Conservation (phyloP, 2,113 vertebrate species). For the Daboia siamensis region DNA sequence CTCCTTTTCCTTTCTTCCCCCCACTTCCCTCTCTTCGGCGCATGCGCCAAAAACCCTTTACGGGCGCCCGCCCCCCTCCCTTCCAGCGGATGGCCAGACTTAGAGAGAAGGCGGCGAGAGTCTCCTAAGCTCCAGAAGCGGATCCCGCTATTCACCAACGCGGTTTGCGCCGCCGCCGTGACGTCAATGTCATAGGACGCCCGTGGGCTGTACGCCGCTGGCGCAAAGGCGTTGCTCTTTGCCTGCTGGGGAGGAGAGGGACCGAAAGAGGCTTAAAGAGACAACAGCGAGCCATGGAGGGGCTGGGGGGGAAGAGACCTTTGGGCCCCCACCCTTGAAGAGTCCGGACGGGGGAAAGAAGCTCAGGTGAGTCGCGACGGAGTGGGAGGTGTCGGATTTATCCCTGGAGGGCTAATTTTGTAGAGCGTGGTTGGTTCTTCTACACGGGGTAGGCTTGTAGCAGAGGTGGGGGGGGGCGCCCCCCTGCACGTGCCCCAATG, state of each 20-base stretch:
- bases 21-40: not conserved
- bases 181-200: conserved; percentile 16
- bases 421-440: not conserved
- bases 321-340: conserved; percentile 30
- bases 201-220: conserved; percentile 21
- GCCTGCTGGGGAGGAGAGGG: conserved; percentile 15
- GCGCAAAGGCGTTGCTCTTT: conserved; percentile 39
- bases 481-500: not conserved
- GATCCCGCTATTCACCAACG: conserved; percentile 42
- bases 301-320: conserved; percentile 23
- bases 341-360: not conserved
- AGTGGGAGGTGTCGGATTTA: not conserved
- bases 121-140: not conserved
- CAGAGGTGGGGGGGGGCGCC: not conserved
- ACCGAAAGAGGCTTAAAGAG: conserved; percentile 39
- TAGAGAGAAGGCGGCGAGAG: not conserved
- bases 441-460: not conserved
- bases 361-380: not conserved
- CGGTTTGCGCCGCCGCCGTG: conserved; percentile 32
- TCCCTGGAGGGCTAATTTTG: not conserved
- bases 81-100: not conserved
- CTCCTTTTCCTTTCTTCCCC: not conserved
- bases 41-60: conserved; percentile 40
- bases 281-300: conserved; percentile 20
- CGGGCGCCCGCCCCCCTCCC: not conserved